Conservation (phyloP, 2,113 vertebrate genomes). For the Myrmecophaga tridactyla region DNA sequence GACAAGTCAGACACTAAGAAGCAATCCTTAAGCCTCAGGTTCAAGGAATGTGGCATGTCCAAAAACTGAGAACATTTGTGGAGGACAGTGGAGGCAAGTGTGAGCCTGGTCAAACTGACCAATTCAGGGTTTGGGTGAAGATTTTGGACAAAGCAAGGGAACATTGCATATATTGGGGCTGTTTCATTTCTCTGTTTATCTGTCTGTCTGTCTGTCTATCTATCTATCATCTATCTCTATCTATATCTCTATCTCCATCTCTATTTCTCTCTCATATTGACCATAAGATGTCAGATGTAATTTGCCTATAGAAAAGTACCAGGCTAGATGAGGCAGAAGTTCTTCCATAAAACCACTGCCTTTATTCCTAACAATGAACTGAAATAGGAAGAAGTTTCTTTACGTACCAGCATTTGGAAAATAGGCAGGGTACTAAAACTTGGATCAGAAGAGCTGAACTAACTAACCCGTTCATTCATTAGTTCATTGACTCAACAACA, state of each 20-base stretch:
- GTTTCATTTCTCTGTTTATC: neutral
- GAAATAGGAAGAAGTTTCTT: rapidly evolving
- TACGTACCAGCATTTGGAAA: neutral
- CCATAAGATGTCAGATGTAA: neutral
- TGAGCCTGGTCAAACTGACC: neutral
- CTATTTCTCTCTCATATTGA: neutral
- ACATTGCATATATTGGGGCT: too few species aligned
- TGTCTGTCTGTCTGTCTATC: neutral
- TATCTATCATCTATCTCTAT: neutral
- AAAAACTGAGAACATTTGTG: neutral
- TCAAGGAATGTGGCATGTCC: neutral
- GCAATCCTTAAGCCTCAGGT: neutral
- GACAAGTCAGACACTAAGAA: neutral
- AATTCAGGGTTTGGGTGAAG: neutral
- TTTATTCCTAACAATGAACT: neutral
- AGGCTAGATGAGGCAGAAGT: too few species aligned
- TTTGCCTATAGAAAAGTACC: neutral
- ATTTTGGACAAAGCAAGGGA: too few species aligned
- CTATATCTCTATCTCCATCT: neutral
- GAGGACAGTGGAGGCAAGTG: rapidly evolving
- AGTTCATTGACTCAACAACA: neutral
- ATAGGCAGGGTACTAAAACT: neutral
- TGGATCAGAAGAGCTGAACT: neutral
- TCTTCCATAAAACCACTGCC: neutral
- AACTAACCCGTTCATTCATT: neutral